Percentiles rank a stretch among this genome's conserved stretches.
Conservation (phyloP, 2,113 vertebrate species). For the Nyctibius bracteatus region DNA sequence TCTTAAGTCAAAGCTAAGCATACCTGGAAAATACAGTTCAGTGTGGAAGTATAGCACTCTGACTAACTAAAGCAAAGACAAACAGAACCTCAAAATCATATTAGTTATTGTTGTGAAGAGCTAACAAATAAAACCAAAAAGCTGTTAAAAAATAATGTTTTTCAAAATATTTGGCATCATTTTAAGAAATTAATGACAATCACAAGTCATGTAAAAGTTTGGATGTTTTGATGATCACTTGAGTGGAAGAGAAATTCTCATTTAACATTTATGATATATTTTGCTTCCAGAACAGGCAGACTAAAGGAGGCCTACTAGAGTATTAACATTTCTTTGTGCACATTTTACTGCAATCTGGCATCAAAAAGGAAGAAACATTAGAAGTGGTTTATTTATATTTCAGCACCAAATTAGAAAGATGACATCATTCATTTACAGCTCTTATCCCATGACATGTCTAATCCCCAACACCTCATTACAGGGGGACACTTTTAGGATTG, state of each 20-base stretch:
- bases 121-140: neutral
- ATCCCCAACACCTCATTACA: slow-evolving; percentile 78
- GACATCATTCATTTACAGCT: slow-evolving; percentile 82
- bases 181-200: slow-evolving; percentile 19
- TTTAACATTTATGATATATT: neutral
- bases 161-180: neutral
- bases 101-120: neutral
- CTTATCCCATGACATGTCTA: slow-evolving; percentile 74
- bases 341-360: slow-evolving; percentile 70
- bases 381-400: slow-evolving; percentile 81
- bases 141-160: neutral
- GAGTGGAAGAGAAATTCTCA: slow-evolving; percentile 6
- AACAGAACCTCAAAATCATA: neutral
- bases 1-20: neutral
- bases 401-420: slow-evolving; percentile 78
- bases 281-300: slow-evolving; percentile 1
- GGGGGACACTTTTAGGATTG: slow-evolving; percentile 76
- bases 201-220: slow-evolving; percentile 15
- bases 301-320: slow-evolving; percentile 41
- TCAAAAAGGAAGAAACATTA: slow-evolving; percentile 72
- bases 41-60: neutral
- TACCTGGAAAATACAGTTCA: neutral
- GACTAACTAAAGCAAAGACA: neutral
- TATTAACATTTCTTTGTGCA: slow-evolving; percentile 64
- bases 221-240: slow-evolving; percentile 28